These are phyloP conservation scores for Pseudomyrmex concolor DNA, from an alignment of 1,140 invertebrate species.

Conservation along the genomic window DNA sequence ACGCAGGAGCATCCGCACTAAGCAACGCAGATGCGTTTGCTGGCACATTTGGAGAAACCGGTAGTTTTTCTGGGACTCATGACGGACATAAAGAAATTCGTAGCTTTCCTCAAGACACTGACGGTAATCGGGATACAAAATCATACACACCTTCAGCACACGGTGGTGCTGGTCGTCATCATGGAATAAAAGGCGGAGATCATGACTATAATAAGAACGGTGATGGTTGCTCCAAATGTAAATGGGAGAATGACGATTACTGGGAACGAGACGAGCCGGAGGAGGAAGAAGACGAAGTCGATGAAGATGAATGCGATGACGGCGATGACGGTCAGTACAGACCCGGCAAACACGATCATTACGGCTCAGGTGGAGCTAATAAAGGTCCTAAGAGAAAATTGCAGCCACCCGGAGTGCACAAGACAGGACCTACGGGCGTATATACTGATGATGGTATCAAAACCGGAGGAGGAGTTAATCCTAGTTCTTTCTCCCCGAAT, in stretches of 20 bases:
- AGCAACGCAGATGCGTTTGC: background rate
- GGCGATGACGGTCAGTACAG: conserved; percentile 66
- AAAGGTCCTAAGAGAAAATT: background rate
- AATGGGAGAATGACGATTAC: conserved; percentile 67
- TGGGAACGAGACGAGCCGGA: conserved; percentile 61
- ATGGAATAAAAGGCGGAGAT: conserved; percentile 8
- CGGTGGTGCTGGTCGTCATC: background rate
- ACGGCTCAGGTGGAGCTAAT: background rate
- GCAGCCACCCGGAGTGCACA: conserved; percentile 30
- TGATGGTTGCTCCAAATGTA: conserved; percentile 58
- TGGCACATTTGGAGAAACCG: background rate
- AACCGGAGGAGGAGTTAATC: background rate
- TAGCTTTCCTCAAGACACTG: conserved; percentile 6
- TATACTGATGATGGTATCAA: background rate
- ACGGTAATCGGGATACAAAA: conserved; percentile 6
- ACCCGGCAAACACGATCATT: conserved; percentile 3
- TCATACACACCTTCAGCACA: conserved; percentile 11
- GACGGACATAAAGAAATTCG: conserved; percentile 63
- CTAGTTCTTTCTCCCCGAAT: background rate
- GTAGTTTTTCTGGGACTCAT: background rate
- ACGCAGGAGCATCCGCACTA: conserved; percentile 2
- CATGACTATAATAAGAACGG: conserved; percentile 8
- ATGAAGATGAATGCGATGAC: conserved; percentile 60
- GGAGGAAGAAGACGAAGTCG: conserved; percentile 48
- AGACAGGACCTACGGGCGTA: conserved; percentile 19